Evolutionary conservation across 1,140 invertebrate genomes (phyloP), one percentile per base, ranked within the genome.

Genomic region (Eriosoma lanigerum): DNA sequence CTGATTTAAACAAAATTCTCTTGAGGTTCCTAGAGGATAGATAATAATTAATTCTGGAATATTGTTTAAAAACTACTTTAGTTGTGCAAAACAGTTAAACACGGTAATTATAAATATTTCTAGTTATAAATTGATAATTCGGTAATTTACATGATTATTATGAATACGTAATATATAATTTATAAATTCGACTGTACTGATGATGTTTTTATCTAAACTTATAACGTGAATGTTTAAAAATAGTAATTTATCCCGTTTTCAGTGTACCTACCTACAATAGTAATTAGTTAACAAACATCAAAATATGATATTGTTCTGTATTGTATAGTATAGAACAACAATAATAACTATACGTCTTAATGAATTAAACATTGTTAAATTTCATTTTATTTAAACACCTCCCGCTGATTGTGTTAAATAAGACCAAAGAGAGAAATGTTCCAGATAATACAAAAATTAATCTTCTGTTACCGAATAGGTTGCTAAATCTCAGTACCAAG

Each of bases 391-490:
- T 68, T 68, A 24, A 48, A 48, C 21, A 48, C 24, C 13, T 68
- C 44, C 38, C 8, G 26, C 44, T 68, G 66, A 26, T 48, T 48
- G 21, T 26, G 21, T 48, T 68, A 44, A 68, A 68, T 46, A 68
- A 38, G 1, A 24, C 12, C 32, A 24, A 21, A 68, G 44, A 17
- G 21, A 48, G 5, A 48, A 48, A 68, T 17, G 21, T 9, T 17
- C 1, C 2, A 44, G 17, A 68, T 48, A 17, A 24, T 68, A 68
- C 66, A 48, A 48, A 68, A 68, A 68, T 46, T 46, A 68, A 68
- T 68, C 38, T 48, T 68, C 38, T 21, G 32, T 3, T 48, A 68
- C n/a, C 44, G 32, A n/a, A n/a, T 6, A 32, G 58, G 32, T 38
- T 8, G n/a, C 29, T 21, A 66, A 3, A 44, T 32, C 9, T 64